These are phyloP conservation scores for Drosophila paulistorum DNA, from an alignment of 1,140 invertebrate genomes.

Conservation along the genomic window DNA sequence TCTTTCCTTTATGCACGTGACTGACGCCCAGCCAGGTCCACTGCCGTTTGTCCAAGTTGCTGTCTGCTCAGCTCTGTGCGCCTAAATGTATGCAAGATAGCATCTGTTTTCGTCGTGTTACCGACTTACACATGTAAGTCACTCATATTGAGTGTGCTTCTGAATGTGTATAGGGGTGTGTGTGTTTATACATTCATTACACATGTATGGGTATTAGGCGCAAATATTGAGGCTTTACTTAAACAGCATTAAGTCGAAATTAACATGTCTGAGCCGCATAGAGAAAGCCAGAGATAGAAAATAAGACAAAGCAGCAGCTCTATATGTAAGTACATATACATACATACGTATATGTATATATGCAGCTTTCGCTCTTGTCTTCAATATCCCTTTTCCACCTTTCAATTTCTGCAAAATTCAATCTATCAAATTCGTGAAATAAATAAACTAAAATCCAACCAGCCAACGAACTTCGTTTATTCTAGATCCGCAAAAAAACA, in stretches of 20 bases:
- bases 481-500: constrained; percentile 8
- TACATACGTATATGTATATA: too few relatives aligned
- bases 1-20: constrained; percentile 52
- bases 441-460: constrained; percentile 44
- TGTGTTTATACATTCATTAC: constrained; percentile 76
- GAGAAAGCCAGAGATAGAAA: constrained; percentile 21
- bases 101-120: constrained; percentile 79
- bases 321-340: not conserved
- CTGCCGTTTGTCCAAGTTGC: not conserved
- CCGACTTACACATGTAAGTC: constrained; percentile 80
- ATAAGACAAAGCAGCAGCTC: not conserved
- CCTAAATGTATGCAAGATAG: constrained; percentile 78
- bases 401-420: constrained; percentile 51
- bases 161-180: constrained; percentile 24
- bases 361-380: not conserved
- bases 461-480: constrained; percentile 34
- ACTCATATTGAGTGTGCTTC: constrained; percentile 60
- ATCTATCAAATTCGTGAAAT: constrained; percentile 59
- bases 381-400: constrained; percentile 28
- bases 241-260: constrained; percentile 80
- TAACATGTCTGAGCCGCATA: constrained; percentile 72
- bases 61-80: constrained; percentile 27
- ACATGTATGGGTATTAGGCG: constrained; percentile 79
- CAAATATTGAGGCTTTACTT: constrained; percentile 80
- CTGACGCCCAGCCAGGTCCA: constrained; percentile 62